Evolutionary conservation across 2,113 vertebrate species (phyloP), one percentile per base, ranked within the genome.

Genomic region (Corvus cornix): DNA sequence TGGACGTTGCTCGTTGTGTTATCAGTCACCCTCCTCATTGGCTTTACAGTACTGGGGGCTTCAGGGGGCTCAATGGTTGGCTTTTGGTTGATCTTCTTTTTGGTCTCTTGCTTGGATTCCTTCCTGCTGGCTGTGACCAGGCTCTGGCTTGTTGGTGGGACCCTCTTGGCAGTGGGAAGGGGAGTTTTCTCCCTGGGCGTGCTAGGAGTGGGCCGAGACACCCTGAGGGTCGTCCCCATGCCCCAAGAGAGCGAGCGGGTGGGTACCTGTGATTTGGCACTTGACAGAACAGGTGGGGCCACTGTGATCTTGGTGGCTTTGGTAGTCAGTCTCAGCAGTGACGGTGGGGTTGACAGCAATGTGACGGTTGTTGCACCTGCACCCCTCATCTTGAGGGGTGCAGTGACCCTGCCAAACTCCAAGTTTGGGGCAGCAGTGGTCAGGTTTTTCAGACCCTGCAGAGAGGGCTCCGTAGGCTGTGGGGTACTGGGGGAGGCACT

Each of bases 401-500:
- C 70, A 14, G 95, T 88, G 86, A 91, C 77, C 68, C 77, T 91
- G 89, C 81, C 64, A 19, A 92, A n/a, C 55, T 72, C 89, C 56
- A 69, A 31, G 21, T 91, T 62, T 63, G 96, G 87, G 10, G 44
- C 39, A 66, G 90, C 90, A 80, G 96, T 97, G 90, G 98, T 98
- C 96, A 98, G 66, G 91, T 98, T 98, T 81, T 51, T 93, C 91
- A 98, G 90, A 51, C 97, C 97, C 77, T 86, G 95, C 27, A 94
- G 70, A 0, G 15, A 92, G 44, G 90, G 41, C 35, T 95, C 87
- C 0, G 44, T 31, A 22, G 3, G 95, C 39, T 93, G 90, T 16
- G 73, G 84, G 31, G 87, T 56, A 4, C 63, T 77, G 2, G 39
- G 79, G 68, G 91, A 97, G 95, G 98, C 84, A 52, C 98, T 97